phyloP scores from a whole-genome alignment of 2,888 invertebrate genomes.

The Charanyca ferruginea region DNA sequence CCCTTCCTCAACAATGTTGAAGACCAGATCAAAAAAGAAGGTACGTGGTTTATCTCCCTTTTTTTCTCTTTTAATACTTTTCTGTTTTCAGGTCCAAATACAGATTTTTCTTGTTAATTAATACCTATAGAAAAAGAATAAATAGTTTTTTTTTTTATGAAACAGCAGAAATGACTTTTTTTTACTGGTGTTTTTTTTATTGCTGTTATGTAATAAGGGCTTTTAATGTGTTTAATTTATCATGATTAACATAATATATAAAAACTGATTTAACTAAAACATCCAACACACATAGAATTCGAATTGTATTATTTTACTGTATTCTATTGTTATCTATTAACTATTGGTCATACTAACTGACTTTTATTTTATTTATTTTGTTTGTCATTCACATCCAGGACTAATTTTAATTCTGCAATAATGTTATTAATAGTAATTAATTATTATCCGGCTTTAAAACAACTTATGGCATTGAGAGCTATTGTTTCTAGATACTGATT shows the following conservation, averaged over 20 bases:
- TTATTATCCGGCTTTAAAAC: not conserved
- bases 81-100: constrained; percentile 26
- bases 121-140: not conserved
- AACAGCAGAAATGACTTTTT: not conserved
- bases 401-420: constrained; percentile 10
- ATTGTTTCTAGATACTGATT: not conserved
- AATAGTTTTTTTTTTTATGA: not conserved
- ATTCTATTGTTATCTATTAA: not conserved
- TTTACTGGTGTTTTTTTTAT: constrained; percentile 2
- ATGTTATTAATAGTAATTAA: not conserved
- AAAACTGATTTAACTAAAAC: not conserved
- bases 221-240: not conserved
- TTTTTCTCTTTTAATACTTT: constrained; percentile 1
- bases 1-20: constrained; percentile 79
- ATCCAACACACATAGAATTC: no score
- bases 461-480: constrained; percentile 3
- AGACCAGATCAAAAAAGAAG: constrained; percentile 90
- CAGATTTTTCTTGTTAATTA: not conserved
- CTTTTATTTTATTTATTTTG: constrained; percentile 1
- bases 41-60: constrained; percentile 69
- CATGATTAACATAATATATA: not conserved
- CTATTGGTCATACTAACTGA: constrained; percentile 26
- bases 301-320: constrained; percentile 20
- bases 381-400: constrained; percentile 8
- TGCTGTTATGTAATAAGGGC: not conserved